Evolutionary conservation across 2,113 vertebrate genomes (phyloP).

Genomic region (Xenopus laevis): DNA sequence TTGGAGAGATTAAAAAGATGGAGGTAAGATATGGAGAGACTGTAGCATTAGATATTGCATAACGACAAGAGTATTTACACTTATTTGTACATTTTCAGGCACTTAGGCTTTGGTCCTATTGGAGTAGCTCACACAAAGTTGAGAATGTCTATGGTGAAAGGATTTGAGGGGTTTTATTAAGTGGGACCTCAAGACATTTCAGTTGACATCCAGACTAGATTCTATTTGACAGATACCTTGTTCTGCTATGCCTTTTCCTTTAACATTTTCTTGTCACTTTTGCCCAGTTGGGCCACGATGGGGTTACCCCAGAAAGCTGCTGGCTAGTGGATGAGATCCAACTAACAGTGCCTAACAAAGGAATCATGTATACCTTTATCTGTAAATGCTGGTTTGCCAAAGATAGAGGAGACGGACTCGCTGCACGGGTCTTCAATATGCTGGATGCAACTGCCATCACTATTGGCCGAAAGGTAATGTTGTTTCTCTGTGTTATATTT

Average conservation of each 20-base stretch:
- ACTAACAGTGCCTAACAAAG: constrained; percentile 86
- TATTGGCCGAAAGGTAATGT: constrained; percentile 77
- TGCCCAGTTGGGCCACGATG: constrained; percentile 86
- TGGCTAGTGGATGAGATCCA: constrained; percentile 89
- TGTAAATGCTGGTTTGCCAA: constrained; percentile 97
- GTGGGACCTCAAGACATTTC: no score
- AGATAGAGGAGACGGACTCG: constrained; percentile 89
- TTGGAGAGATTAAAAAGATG: constrained; percentile 87
- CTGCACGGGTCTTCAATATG: constrained; percentile 81
- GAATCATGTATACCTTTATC: constrained; percentile 79
- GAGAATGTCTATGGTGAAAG: no score
- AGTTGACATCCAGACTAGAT: no score
- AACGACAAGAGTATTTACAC: no score
- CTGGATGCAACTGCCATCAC: constrained; percentile 82
- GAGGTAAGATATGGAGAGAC: constrained; percentile 69
- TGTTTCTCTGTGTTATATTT: no score
- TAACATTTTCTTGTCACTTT: background rate
- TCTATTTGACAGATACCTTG: no score
- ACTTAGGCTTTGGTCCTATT: no score
- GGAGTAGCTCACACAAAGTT: no score
- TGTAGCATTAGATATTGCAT: no score
- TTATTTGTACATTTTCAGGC: no score
- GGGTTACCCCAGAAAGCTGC: constrained; percentile 91
- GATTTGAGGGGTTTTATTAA: no score
- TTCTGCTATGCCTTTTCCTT: no score